Evolutionary conservation across 2,113 vertebrate genomes (phyloP).

Genomic region (Carlito syrichta): DNA sequence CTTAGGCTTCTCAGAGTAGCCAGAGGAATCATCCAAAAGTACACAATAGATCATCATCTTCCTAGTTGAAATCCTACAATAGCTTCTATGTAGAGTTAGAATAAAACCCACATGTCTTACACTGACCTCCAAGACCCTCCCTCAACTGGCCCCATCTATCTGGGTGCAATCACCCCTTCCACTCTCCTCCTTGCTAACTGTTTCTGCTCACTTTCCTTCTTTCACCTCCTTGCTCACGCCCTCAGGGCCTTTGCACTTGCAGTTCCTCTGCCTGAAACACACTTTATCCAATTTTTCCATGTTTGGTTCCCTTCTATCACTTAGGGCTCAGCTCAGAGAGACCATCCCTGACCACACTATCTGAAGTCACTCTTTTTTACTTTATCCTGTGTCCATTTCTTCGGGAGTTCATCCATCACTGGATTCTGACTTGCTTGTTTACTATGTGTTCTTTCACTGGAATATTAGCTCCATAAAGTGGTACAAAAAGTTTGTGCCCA

Average conservation of each 20-base stretch:
- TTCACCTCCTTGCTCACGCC: background rate
- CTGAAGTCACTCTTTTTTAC: background rate
- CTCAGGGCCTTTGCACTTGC: background rate
- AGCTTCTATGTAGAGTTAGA: background rate
- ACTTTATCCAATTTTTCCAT: background rate
- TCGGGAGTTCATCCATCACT: background rate
- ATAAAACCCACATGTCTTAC: background rate
- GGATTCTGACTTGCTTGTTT: background rate
- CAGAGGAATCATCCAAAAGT: background rate
- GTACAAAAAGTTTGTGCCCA: background rate
- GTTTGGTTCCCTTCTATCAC: background rate
- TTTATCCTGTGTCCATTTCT: background rate
- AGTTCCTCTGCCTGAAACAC: background rate
- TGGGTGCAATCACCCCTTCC: background rate
- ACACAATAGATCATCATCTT: background rate
- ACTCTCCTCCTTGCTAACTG: accelerated
- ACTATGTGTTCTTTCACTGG: background rate
- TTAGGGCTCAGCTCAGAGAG: background rate
- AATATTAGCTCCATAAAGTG: background rate
- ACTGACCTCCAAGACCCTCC: background rate
- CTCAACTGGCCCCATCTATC: accelerated
- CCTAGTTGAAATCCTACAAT: background rate
- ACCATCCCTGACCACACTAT: too few relatives aligned
- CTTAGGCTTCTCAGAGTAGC: background rate
- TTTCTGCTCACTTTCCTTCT: background rate